Base-by-base conservation (phyloP, 2,888 invertebrate species). In the Leptarthrus brevirostris region DNA sequence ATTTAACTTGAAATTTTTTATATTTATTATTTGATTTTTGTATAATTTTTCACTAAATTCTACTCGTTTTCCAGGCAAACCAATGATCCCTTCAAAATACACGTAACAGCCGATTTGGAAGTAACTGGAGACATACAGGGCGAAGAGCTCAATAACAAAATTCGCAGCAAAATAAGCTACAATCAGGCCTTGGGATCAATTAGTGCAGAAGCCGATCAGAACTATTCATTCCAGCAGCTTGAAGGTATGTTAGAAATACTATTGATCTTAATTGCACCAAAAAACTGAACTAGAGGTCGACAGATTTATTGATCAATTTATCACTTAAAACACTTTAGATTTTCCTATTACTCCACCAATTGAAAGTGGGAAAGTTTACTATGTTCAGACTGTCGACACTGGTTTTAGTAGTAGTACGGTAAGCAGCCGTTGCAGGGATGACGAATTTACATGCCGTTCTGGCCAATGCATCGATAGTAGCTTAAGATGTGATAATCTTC, bases 11-110 rank as follows among this genome's bases (percentile, higher is more conserved):
- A n/a, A n/a, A n/a, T n/a, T n/a, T n/a, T n/a, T n/a, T n/a, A n/a
- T n/a, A n/a, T n/a, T n/a, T n/a, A n/a, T n/a, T n/a, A n/a, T n/a
- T n/a, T n/a, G n/a, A n/a, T n/a, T n/a, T n/a, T n/a, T n/a, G n/a
- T n/a, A n/a, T n/a, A n/a, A n/a, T n/a, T n/a, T n/a, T n/a, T n/a
- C n/a, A n/a, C n/a, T n/a, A n/a, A n/a, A n/a, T n/a, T n/a, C n/a
- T n/a, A n/a, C n/a, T n/a, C n/a, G n/a, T n/a, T 2, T n/a, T 69
- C 2, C 72, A 84, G 84, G 0, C 79, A 74, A 2, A 82, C 82
- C 3, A 69, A 44, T 14, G 83, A 84, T 74, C 70, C 49, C 3
- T 83, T 78, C 56, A 80, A 80, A 74, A 76, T 80, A 1, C 79
- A 80, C 52, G 80, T 79, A 3, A 76, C 80, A 5, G 77, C 82